Base-by-base conservation (phyloP, 2,797 vertebrate species). In the Eulemur albifrons region DNA sequence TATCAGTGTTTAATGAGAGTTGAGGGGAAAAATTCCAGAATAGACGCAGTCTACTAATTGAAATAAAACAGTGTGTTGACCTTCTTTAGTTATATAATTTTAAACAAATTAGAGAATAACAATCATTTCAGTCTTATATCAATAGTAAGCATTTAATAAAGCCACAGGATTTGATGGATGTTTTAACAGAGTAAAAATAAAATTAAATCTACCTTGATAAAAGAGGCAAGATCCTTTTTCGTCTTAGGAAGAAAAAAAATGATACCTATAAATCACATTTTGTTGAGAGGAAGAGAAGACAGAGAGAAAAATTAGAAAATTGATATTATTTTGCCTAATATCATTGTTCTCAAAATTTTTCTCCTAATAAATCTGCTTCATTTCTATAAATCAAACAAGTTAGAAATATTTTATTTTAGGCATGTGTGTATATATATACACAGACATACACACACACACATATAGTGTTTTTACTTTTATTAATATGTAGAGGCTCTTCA, bases 331-430 rank as follows among this genome's bases (percentile, higher is more conserved):
- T 73, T 57, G 35, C 38, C 9, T 70, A 80, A 12, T 80, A 12
- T 75, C 18, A 21, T 12, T 52, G 0, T 87, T 87, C 23, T 77
- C 7, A 87, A 87, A 70, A 15, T 86, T 76, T 70, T 82, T 8
- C 20, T 70, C 4, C 52, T 69, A 48, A 63, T 63, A n/a, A 76
- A 76, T 70, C 84, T 61, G 20, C 30, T 82, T 91, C 10, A 23
- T 82, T 82, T 70, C 38, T 83, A 59, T 63, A 88, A 87, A n/a
- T n/a, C 25, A 70, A 30, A n/a, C 27, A 5, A 61, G 8, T 87
- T 85, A 59, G 59, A 83, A 95, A 82, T 73, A 45, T 5, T 76
- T 67, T 70, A 79, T 87, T 93, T 93, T 76, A 69, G n/a, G 43
- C 35, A 32, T 70, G 11, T 88, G 4, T 32, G 12, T 40, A 43